phyloP scores from a whole-genome alignment of 2,113 vertebrate species.

The Prolemur simus region DNA sequence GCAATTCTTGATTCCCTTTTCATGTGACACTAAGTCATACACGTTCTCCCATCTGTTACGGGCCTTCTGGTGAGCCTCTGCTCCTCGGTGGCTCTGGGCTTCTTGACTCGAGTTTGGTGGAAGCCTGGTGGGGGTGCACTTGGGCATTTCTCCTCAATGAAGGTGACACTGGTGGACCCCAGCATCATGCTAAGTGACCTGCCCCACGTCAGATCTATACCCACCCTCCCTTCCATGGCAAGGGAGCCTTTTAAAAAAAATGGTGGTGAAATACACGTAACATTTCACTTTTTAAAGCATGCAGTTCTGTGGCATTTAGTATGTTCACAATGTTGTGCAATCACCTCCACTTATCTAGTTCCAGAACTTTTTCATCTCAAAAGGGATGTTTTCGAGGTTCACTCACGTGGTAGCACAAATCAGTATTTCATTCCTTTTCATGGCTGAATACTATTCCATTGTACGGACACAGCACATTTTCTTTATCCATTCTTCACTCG shows the following conservation, averaged over 20 bases:
- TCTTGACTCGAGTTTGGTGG: not conserved
- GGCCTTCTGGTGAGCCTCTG: not conserved
- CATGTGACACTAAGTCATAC: fast-evolving
- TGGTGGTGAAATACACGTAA: not conserved
- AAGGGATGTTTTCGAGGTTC: not conserved
- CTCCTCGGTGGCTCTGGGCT: not conserved
- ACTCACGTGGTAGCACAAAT: fast-evolving
- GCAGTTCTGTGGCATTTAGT: too few species aligned
- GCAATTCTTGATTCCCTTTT: not conserved
- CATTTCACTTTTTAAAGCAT: not conserved
- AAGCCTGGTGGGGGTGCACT: fast-evolving
- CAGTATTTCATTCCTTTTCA: not conserved
- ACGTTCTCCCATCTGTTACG: not conserved
- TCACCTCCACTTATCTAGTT: not conserved
- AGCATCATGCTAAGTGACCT: not conserved
- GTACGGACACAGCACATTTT: fast-evolving
- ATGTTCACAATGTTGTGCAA: fast-evolving
- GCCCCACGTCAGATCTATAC: not conserved
- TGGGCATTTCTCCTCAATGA: not conserved
- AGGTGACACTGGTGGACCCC: not conserved
- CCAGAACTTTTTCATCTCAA: not conserved
- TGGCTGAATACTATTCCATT: not conserved
- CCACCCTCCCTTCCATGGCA: not conserved
- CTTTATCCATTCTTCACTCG: not conserved
- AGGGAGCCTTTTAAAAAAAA: not conserved